phyloP scores from a whole-genome alignment of 2,888 invertebrate species.

The Antitype chi region DNA sequence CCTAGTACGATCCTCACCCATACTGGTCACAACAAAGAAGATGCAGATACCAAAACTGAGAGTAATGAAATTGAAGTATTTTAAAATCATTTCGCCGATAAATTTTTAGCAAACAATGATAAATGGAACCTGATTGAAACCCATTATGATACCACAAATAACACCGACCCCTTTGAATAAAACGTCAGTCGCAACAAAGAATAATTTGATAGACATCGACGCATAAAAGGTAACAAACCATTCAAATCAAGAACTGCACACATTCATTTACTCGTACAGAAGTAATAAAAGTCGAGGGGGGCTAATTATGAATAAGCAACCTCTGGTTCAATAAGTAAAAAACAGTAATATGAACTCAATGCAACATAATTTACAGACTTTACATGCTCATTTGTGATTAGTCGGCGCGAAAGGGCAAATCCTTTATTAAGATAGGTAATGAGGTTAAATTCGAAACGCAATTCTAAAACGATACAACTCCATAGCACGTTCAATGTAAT shows the following conservation, averaged over 20 bases:
- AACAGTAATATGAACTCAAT: slow-evolving; percentile 88
- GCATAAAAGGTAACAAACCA: slow-evolving; percentile 70
- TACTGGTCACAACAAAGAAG: neutral
- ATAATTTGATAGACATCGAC: slow-evolving; percentile 72
- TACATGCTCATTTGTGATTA: slow-evolving; percentile 91
- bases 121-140: slow-evolving; percentile 64
- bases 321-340: slow-evolving; percentile 81
- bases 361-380: slow-evolving; percentile 90
- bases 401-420: slow-evolving; percentile 91
- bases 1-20: neutral
- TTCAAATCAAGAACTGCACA: slow-evolving; percentile 81
- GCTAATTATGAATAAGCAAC: slow-evolving; percentile 90
- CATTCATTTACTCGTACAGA: slow-evolving; percentile 86
- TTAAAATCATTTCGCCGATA: slow-evolving; percentile 49
- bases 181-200: slow-evolving; percentile 70
- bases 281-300: slow-evolving; percentile 89
- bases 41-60: slow-evolving; percentile 14
- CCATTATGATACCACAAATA: slow-evolving; percentile 67
- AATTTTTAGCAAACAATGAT: slow-evolving; percentile 68
- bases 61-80: slow-evolving; percentile 54
- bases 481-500: slow-evolving; percentile 73
- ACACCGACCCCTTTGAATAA: slow-evolving; percentile 67
- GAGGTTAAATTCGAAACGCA: slow-evolving; percentile 86
- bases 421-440: slow-evolving; percentile 91
- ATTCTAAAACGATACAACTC: slow-evolving; percentile 77